These are phyloP conservation scores for Megaceryle maxima DNA, from an alignment of 2,113 vertebrate species.

Conservation along the genomic window DNA sequence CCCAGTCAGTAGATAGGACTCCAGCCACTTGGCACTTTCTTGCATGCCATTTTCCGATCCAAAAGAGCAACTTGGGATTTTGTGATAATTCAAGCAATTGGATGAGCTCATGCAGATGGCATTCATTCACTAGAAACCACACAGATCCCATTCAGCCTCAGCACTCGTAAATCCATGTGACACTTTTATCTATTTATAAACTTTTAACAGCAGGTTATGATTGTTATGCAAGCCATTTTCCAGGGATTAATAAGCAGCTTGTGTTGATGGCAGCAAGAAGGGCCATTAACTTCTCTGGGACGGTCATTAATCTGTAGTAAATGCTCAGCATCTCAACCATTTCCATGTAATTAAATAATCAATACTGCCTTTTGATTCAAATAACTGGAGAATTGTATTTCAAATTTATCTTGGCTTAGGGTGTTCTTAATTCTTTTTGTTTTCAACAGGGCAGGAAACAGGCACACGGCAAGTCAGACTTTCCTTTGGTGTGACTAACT, in stretches of 20 bases:
- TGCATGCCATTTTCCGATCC: slow-evolving; percentile 14
- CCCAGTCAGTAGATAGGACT: slow-evolving; percentile 48
- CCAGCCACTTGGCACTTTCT: slow-evolving; percentile 53
- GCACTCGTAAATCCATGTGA: slow-evolving; percentile 49
- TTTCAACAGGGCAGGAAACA: not conserved
- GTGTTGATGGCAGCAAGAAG: slow-evolving; percentile 15
- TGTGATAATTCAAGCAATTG: slow-evolving; percentile 57
- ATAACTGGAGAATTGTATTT: not conserved
- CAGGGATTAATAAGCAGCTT: slow-evolving; percentile 48
- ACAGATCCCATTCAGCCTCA: slow-evolving; percentile 37
- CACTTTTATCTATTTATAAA: slow-evolving; percentile 67
- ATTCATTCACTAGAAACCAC: slow-evolving; percentile 42
- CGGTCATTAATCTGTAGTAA: slow-evolving; percentile 52
- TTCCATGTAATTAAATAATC: slow-evolving; percentile 49
- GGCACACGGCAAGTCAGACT: rapidly evolving
- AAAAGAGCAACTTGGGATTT: slow-evolving; percentile 57
- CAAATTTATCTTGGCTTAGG: slow-evolving; percentile 6
- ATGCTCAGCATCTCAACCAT: slow-evolving; percentile 13
- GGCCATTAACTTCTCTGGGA: slow-evolving; percentile 30
- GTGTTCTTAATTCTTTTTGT: slow-evolving; percentile 9
- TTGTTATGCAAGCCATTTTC: slow-evolving; percentile 58
- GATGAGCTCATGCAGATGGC: slow-evolving; percentile 58
- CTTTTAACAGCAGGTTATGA: slow-evolving; percentile 58
- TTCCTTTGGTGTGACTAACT: not conserved
- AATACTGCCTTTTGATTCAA: slow-evolving; percentile 45